Evolutionary conservation across 2,888 invertebrate genomes (phyloP).

Genomic region (Dastarcus helophoroides): DNA sequence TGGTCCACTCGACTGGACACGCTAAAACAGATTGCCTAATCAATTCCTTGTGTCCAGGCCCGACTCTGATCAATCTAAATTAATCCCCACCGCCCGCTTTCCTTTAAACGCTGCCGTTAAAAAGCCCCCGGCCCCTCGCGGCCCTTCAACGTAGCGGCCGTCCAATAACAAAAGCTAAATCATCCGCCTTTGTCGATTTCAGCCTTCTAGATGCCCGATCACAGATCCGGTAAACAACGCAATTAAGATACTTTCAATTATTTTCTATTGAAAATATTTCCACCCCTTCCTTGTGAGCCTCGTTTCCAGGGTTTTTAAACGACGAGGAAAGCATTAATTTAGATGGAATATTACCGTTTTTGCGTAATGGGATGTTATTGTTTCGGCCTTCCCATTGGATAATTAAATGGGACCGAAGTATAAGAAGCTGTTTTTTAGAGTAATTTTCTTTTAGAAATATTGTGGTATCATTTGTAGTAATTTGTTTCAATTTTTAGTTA

Average conservation of each 20-base stretch:
- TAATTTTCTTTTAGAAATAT: no score
- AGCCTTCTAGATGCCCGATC: not conserved
- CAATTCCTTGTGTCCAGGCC: slow-evolving; percentile 41
- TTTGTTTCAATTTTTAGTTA: no score
- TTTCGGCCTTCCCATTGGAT: no score
- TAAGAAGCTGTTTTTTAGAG: no score
- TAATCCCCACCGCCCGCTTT: slow-evolving; percentile 33
- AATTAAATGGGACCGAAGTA: no score
- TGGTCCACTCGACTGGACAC: slow-evolving; percentile 39
- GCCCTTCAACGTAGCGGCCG: slow-evolving; percentile 5
- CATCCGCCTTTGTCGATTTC: slow-evolving; percentile 2
- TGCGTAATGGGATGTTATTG: no score
- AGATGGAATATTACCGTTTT: no score
- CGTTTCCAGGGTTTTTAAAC: no score
- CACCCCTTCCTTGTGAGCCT: no score
- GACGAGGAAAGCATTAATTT: no score
- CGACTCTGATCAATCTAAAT: slow-evolving; percentile 42
- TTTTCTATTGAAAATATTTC: no score
- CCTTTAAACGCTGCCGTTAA: slow-evolving; percentile 35
- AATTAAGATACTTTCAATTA: slow-evolving; percentile 6
- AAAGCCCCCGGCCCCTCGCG: slow-evolving; percentile 20
- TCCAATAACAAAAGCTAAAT: slow-evolving; percentile 11
- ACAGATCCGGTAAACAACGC: slow-evolving; percentile 6
- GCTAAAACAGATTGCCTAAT: slow-evolving; percentile 42
- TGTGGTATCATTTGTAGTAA: no score